Conservation (phyloP, 2,888 invertebrate species). For the Trissolcus brochymenae region DNA sequence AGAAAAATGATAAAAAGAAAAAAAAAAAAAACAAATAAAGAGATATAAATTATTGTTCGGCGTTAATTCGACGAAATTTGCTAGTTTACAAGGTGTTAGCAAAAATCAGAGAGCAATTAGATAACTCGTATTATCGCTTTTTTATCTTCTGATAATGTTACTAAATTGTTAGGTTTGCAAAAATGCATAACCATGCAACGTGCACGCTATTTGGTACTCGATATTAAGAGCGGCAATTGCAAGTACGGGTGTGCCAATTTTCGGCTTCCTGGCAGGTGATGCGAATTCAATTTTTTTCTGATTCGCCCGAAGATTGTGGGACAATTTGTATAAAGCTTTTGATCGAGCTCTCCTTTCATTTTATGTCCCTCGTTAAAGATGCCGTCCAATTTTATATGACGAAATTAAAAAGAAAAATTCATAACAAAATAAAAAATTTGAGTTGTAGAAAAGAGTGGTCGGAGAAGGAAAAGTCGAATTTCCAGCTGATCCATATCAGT, state of each 20-base stretch:
- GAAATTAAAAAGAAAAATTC: no score
- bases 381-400: no score
- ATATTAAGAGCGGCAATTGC: slow-evolving; percentile 50
- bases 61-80: background rate
- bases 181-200: slow-evolving; percentile 8
- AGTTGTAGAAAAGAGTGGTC: no score
- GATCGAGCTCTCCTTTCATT: no score
- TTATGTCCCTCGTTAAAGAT: no score
- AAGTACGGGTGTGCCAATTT: slow-evolving; percentile 22
- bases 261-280: slow-evolving; percentile 20
- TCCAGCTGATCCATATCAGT: background rate
- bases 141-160: slow-evolving; percentile 11
- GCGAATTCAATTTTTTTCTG: slow-evolving; percentile 13
- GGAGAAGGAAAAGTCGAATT: no score
- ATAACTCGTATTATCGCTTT: slow-evolving; percentile 20
- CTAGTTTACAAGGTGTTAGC: slow-evolving; percentile 26
- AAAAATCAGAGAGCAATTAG: slow-evolving; percentile 33
- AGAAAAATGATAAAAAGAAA: no score
- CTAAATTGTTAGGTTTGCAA: slow-evolving; percentile 29
- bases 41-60: slow-evolving; percentile 15
- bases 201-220: slow-evolving; percentile 1
- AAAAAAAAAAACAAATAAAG: background rate
- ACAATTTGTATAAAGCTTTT: no score
- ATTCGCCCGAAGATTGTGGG: background rate
- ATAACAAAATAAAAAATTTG: no score